Evolutionary conservation across 1,140 invertebrate species (phyloP), one percentile per base, ranked within the genome.

Genomic region (Drosophila santomea): DNA sequence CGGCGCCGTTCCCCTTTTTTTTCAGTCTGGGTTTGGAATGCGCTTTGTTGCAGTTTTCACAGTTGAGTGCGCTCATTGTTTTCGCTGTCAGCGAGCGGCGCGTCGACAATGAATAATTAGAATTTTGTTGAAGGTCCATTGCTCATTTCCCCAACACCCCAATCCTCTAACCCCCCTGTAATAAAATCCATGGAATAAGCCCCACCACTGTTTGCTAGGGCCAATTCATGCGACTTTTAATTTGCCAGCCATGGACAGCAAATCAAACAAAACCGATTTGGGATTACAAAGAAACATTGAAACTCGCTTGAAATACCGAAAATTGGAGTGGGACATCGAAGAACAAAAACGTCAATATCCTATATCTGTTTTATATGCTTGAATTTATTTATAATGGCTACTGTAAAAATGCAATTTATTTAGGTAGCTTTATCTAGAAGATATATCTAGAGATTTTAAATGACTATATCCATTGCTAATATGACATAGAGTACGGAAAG

Each of bases 71-170:
- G 62, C 67, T 75, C 79, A 86, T 86, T 86, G 83, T 86, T 86
- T 86, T 83, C 76, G 79, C 79, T 86, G 83, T 88, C 83, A 83
- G 66, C 83, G 71, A 63, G 67, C 84, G 74, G 59, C 79, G 83
- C 79, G 78, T 83, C 85, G 74, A 83, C 83, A 77, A 88, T 86
- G 79, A 86, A 83, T 88, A 86, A 86, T 86, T 86, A 88, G 79
- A 83, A 83, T 79, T 83, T 68, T 36, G 51, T 71, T 82, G 75
- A 79, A 88, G 75, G 74, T 79, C 77, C 66, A 72, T 72, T 63
- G 59, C 71, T 62, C 41, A 62, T 79, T 75, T 71, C 60, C 64
- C 60, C n/a, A 44, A 11, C 15, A 14, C 23, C 39, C 2, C 0
- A 8, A 6, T 28, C 3, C 7, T 7, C 10, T n/a, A 1, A 3